phyloP scores from a whole-genome alignment of 2,888 invertebrate genomes.

The Limnephilus auricula region DNA sequence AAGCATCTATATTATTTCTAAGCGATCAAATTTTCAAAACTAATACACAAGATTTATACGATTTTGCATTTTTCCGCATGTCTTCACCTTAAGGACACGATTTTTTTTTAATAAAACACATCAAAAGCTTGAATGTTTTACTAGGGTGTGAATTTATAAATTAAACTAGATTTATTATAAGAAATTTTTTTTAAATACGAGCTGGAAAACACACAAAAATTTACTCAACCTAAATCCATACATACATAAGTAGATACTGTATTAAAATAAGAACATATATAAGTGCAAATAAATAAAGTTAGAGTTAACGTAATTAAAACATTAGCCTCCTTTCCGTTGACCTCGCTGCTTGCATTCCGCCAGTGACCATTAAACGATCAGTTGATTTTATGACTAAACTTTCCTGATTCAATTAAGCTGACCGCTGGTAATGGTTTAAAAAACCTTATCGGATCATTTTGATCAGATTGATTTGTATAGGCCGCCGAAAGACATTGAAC shows the following conservation, averaged over 20 bases:
- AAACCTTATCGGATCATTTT: slow-evolving; percentile 41
- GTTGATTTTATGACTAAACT: not conserved
- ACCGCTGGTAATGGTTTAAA: slow-evolving; percentile 48
- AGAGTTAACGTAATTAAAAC: not conserved
- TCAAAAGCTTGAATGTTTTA: too few species aligned
- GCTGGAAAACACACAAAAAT: too few species aligned
- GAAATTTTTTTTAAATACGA: too few species aligned
- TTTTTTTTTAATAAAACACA: too few species aligned
- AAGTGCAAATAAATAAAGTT: not conserved
- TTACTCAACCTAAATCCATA: too few species aligned
- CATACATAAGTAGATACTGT: not conserved
- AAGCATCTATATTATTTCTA: too few species aligned
- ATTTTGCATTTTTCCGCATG: too few species aligned
- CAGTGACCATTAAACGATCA: not conserved
- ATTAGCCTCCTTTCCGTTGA: not conserved
- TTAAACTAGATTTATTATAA: too few species aligned
- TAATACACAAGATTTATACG: too few species aligned
- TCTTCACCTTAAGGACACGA: too few species aligned
- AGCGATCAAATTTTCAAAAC: too few species aligned
- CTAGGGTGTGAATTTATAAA: too few species aligned
- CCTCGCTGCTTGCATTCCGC: not conserved
- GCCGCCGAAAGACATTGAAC: not conserved
- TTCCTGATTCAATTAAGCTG: not conserved
- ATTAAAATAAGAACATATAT: not conserved
- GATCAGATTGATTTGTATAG: not conserved